Conservation (phyloP, 2,113 vertebrate species). For the Oriolus oriolus region DNA sequence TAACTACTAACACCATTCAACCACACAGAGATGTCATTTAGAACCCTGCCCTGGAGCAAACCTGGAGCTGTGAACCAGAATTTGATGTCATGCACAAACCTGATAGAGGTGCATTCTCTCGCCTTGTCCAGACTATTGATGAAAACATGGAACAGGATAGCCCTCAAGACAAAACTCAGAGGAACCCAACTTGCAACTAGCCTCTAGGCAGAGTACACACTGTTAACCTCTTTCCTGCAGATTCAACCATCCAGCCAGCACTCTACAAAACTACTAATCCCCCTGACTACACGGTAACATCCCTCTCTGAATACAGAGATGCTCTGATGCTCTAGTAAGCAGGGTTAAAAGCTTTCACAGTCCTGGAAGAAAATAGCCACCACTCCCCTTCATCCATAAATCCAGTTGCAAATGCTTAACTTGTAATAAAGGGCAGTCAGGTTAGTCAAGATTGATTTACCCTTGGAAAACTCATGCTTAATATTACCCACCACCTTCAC, state of each 20-base stretch:
- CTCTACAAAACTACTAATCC: not conserved
- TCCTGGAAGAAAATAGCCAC: not conserved
- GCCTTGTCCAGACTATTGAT: not conserved
- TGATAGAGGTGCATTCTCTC: not conserved
- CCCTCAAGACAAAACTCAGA: not conserved
- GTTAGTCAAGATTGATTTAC: not conserved
- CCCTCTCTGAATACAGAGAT: not conserved
- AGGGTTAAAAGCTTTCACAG: not conserved
- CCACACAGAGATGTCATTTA: not conserved
- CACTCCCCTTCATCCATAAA: not conserved
- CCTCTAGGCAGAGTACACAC: not conserved
- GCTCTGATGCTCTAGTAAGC: not conserved
- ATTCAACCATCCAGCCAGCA: not conserved
- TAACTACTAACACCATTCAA: not conserved
- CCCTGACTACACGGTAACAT: not conserved
- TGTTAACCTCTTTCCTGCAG: not conserved
- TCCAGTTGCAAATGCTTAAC: not conserved
- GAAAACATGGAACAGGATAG: not conserved
- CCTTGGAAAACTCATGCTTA: not conserved
- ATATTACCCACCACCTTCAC: not conserved
- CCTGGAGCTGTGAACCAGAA: not conserved
- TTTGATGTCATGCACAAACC: not conserved
- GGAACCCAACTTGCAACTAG: not conserved
- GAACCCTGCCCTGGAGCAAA: not conserved
- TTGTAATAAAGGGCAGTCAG: not conserved